These are phyloP conservation scores for Drosophila trichaetosa DNA, from an alignment of 2,888 invertebrate genomes.

Conservation along the genomic window DNA sequence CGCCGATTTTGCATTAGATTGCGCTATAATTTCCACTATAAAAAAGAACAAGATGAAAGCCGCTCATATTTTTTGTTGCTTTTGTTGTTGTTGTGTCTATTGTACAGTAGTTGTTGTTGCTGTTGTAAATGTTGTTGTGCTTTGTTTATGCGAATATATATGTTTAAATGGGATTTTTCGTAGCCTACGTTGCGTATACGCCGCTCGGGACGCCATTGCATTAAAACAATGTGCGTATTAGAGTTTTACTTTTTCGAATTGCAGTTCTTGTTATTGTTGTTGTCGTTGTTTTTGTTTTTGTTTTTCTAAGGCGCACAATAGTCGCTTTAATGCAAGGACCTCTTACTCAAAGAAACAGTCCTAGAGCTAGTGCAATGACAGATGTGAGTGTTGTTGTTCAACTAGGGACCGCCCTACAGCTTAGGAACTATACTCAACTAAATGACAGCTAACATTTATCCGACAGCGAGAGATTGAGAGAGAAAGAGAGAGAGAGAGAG, in stretches of 20 bases:
- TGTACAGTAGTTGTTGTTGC: slow-evolving; percentile 30
- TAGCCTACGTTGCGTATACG: slow-evolving; percentile 64
- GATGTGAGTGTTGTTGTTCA: slow-evolving; percentile 1
- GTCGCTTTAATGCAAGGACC: slow-evolving; percentile 62
- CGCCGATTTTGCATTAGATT: slow-evolving; percentile 55
- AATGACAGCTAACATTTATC: slow-evolving; percentile 60
- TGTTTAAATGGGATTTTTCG: slow-evolving; percentile 10
- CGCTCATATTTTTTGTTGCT: slow-evolving; percentile 38
- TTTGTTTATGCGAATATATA: slow-evolving; percentile 26
- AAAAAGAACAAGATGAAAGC: slow-evolving; percentile 58
- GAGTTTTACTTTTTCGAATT: background rate
- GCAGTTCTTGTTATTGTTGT: background rate
- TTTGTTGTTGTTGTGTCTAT: slow-evolving; percentile 15
- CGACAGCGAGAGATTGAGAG: slow-evolving; percentile 38
- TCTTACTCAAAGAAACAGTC: slow-evolving; percentile 50
- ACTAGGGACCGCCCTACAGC: slow-evolving; percentile 22
- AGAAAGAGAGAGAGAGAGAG: slow-evolving; percentile 5
- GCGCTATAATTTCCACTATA: slow-evolving; percentile 46
- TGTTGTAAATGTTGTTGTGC: slow-evolving; percentile 40
- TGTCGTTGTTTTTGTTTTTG: background rate
- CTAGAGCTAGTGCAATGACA: slow-evolving; percentile 57
- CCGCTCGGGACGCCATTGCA: slow-evolving; percentile 56
- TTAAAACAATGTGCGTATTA: slow-evolving; percentile 52
- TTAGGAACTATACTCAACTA: slow-evolving; percentile 11
- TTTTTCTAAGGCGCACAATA: slow-evolving; percentile 40